Conservation (phyloP, 2,113 vertebrate species). For the Onychorhynchus coronatus region DNA sequence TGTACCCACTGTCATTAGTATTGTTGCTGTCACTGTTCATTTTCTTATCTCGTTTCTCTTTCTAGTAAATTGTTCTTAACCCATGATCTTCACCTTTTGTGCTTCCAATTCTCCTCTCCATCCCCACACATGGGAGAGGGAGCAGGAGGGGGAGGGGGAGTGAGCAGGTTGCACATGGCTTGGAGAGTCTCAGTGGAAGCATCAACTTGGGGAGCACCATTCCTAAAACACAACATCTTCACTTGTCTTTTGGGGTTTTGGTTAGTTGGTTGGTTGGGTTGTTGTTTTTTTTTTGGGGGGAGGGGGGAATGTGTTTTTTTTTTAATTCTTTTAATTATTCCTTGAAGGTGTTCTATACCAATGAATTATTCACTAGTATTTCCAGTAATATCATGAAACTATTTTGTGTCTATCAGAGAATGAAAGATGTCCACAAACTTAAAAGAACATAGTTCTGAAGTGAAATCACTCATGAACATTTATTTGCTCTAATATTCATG, state of each 20-base stretch:
- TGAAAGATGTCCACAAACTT: not conserved
- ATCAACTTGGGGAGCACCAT: not conserved
- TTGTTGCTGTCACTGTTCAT: not conserved
- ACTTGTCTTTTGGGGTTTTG: not conserved
- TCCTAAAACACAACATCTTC: not conserved
- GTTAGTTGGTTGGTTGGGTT: not conserved
- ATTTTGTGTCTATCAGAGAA: not conserved
- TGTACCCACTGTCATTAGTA: not conserved
- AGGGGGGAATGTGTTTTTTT: not conserved
- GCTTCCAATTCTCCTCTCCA: not conserved
- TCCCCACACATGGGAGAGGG: not conserved
- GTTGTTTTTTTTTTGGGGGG: too few species aligned
- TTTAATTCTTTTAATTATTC: not conserved
- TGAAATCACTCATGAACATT: not conserved
- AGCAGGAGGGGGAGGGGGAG: too few species aligned
- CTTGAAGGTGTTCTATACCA: not conserved
- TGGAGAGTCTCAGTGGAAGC: not conserved
- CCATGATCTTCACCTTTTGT: not conserved
- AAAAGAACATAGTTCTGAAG: not conserved
- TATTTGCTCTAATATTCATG: not conserved
- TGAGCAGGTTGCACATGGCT: not conserved
- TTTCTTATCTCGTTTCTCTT: not conserved
- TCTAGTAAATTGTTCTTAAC: not conserved
- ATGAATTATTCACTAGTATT: not conserved
- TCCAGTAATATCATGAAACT: not conserved